Evolutionary conservation across 2,888 invertebrate genomes (phyloP).

Genomic region (Cactoblastis cactorum): DNA sequence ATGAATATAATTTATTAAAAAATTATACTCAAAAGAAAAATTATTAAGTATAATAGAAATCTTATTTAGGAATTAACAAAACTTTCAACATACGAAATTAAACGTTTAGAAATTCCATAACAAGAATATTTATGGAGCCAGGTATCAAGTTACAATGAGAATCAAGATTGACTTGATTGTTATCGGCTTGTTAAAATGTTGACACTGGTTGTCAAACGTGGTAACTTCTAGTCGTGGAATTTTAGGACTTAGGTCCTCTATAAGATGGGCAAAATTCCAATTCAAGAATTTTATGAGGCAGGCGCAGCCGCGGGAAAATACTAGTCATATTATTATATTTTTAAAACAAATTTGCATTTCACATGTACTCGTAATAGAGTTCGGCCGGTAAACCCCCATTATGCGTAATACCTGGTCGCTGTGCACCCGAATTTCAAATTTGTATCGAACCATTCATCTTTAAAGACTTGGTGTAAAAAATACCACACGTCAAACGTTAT

Average conservation of each 20-base stretch:
- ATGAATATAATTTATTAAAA: neutral
- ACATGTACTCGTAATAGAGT: no score
- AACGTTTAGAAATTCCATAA: slow-evolving; percentile 18
- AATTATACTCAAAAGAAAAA: neutral
- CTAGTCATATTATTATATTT: no score
- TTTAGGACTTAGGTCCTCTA: neutral
- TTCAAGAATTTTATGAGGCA: no score
- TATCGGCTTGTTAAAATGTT: slow-evolving; percentile 1
- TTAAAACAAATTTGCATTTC: no score
- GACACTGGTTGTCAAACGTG: no score
- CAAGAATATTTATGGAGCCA: slow-evolving; percentile 22
- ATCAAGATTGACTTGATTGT: slow-evolving; percentile 23
- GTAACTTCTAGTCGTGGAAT: neutral
- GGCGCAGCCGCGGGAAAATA: no score
- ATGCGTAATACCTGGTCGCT: no score
- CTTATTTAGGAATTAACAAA: slow-evolving; percentile 16
- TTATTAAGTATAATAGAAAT: slow-evolving; percentile 7
- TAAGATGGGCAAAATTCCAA: no score
- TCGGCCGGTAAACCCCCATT: no score
- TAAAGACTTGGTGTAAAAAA: neutral
- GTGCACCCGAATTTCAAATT: neutral
- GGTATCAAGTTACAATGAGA: slow-evolving; percentile 60
- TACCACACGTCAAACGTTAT: slow-evolving; percentile 3
- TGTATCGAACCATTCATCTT: neutral
- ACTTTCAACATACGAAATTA: slow-evolving; percentile 12